These are phyloP conservation scores for Squalus acanthias DNA, from an alignment of 2,797 vertebrate genomes.

Conservation along the genomic window DNA sequence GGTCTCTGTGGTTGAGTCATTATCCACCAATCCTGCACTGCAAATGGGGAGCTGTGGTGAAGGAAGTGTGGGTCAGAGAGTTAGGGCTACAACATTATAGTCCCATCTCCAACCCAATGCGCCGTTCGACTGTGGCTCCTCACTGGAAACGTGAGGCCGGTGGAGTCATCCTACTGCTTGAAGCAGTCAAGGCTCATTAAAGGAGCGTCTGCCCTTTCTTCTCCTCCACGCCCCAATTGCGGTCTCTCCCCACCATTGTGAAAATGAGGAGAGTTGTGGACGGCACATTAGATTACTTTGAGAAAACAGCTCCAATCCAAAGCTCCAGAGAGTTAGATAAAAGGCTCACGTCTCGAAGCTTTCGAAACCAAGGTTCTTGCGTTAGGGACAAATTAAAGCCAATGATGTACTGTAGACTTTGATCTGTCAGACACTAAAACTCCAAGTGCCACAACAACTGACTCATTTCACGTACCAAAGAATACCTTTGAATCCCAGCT, in stretches of 20 bases:
- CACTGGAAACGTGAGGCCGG: not conserved
- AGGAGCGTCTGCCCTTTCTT: not conserved
- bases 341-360: not conserved
- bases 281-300: not conserved
- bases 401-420: not conserved
- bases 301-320: not conserved
- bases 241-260: not conserved
- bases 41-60: no score
- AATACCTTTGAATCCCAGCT: not conserved
- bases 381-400: not conserved
- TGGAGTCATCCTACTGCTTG: no score
- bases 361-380: not conserved
- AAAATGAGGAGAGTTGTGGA: not conserved
- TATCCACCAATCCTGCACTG: no score
- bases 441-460: not conserved
- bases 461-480: not conserved
- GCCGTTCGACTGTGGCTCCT: not conserved
- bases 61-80: not conserved
- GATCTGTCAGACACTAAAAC: not conserved
- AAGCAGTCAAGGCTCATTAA: not conserved
- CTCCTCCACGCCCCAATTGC: not conserved
- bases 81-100: not conserved
- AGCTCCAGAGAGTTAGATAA: not conserved
- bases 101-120: no score
- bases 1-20: no score